Conservation (phyloP, 2,797 vertebrate genomes). For the Acanthopagrus latus region DNA sequence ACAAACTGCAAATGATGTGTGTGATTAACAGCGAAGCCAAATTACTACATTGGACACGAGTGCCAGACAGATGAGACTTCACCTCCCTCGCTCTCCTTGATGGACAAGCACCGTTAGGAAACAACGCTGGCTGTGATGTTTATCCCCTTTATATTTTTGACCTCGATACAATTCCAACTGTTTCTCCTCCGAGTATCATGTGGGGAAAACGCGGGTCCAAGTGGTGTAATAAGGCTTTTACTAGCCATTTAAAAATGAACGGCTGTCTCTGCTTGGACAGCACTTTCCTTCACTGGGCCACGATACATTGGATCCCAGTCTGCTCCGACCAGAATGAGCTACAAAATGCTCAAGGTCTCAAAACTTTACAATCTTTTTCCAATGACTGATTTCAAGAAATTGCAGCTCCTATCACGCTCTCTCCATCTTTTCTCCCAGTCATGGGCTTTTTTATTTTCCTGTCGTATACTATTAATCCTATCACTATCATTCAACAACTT, state of each 20-base stretch:
- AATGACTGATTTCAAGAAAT: conserved; percentile 41
- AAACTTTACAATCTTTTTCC: conserved; percentile 25
- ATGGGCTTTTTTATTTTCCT: conserved; percentile 6
- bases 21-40: conserved; percentile 46
- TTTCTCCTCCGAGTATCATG: conserved; percentile 17
- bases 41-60: conserved; percentile 25
- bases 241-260: conserved; percentile 25
- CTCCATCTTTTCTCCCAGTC: background rate
- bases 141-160: conserved; percentile 56
- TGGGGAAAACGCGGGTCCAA: conserved; percentile 25
- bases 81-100: conserved; percentile 20
- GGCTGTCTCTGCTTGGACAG: conserved; percentile 6
- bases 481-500: background rate
- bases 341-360: conserved; percentile 26
- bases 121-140: conserved; percentile 33
- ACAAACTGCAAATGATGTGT: conserved; percentile 40
- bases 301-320: background rate
- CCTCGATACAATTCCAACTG: conserved; percentile 31
- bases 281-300: conserved; percentile 14
- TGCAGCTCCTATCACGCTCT: conserved; percentile 17
- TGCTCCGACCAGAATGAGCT: conserved; percentile 31
- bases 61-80: conserved; percentile 34
- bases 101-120: conserved; percentile 7
- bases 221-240: conserved; percentile 35
- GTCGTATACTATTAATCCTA: background rate